A percentile compares a stretch with the other conserved stretches of the same genome.
Evolutionary conservation across 2,797 vertebrate genomes (phyloP).

Genomic region (Rhabdomys pumilio): DNA sequence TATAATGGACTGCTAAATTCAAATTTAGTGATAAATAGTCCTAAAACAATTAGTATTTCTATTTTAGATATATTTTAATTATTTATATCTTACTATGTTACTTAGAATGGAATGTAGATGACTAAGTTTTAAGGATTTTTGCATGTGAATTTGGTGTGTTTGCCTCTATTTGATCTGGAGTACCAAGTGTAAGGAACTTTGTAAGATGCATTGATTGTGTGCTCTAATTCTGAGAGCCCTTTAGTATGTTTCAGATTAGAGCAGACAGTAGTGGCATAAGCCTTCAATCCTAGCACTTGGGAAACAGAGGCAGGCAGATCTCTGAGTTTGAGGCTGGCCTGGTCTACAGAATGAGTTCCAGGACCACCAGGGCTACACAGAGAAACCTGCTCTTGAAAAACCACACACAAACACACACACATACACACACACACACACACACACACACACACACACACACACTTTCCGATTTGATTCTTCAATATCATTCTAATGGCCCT

Average conservation of each 20-base stretch:
- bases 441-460: neutral
- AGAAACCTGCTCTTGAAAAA: neutral
- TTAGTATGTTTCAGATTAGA: neutral
- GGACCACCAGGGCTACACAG: neutral
- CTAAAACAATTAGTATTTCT: neutral
- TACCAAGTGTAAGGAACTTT: neutral
- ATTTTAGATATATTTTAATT: constrained; percentile 42
- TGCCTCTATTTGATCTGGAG: neutral
- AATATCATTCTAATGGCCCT: neutral
- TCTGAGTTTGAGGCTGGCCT: neutral
- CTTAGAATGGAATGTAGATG: neutral
- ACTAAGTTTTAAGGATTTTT: neutral
- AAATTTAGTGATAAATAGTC: constrained; percentile 39
- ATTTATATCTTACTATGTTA: constrained; percentile 6
- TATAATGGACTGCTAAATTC: neutral
- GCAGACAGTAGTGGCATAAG: neutral
- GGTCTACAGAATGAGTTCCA: neutral
- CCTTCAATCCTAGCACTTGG: neutral
- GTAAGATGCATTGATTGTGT: neutral
- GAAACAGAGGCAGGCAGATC: neutral
- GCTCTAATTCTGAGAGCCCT: neutral
- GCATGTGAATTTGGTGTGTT: neutral
- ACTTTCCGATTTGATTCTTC: neutral
- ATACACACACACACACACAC: neutral
- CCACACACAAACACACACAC: neutral